Base-by-base conservation (phyloP, 23 tunicate genomes). In the Halocynthia roretzi region DNA sequence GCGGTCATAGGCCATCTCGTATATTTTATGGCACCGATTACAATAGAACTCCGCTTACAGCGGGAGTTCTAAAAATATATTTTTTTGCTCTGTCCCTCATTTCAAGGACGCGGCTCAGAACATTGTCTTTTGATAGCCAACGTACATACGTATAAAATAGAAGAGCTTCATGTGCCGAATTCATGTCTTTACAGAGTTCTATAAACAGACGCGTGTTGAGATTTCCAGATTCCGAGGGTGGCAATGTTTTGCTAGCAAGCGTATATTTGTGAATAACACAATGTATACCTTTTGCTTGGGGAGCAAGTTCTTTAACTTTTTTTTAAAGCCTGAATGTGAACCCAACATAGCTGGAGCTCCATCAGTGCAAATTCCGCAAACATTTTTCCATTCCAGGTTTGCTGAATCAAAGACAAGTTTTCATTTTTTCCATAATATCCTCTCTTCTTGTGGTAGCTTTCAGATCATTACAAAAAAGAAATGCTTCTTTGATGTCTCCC, bases 231-330 rank as follows among this genome's bases (percentile, higher is more conserved):
- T n/a, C n/a, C n/a, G 8, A 18, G 11, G 56, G 9, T 21, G 93
- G 93, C 40, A 87, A 77, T 19, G 86, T 87, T 82, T 87, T 82
- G 73, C 87, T 76, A 58, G 93, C 87, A 65, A 87, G 86, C 72
- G 93, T 82, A 53, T 86, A 78, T 62, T 81, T 82, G 77, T 82
- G 83, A 51, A 87, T 66, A 72, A 82, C 56, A 78, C 93, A 82
- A 52, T 87, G 78, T 53, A 82, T 77, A 60, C 83, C 79, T 56
- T 82, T 87, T 73, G 71, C 78, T 82, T 50, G 60, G 5, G 52
- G 81, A 72, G 91, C 81, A 5, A 22, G 81, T 52, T 75, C n/a
- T 51, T 86, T 67, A 48, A 86, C 91, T 71, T 44, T 12, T 67
- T 10, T 56, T 56, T 56, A 56, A 10, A 56, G 62, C 12, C 62